A percentile compares a stretch with the other conserved stretches of the same genome.
phyloP scores from a whole-genome alignment of 1,140 invertebrate species.

The Bombus ignitus region DNA sequence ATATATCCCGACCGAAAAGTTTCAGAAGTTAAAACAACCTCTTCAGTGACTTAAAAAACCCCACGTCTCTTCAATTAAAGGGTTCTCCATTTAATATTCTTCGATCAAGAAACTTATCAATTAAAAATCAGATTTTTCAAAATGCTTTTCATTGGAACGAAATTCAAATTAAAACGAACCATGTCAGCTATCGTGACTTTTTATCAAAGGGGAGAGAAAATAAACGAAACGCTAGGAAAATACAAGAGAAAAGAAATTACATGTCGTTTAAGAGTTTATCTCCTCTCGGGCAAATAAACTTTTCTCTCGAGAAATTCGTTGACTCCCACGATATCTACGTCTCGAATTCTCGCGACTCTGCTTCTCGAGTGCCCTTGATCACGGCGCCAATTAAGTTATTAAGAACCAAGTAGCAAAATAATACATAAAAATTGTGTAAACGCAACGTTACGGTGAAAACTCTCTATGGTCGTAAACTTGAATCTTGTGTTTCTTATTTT shows the following conservation, averaged over 20 bases:
- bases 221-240: neutral
- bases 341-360: neutral
- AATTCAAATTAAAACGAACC: neutral
- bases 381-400: neutral
- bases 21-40: neutral
- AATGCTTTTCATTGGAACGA: neutral
- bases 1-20: neutral
- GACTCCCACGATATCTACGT: neutral
- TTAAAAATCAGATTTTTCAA: neutral
- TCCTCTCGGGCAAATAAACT: neutral
- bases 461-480: neutral
- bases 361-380: neutral
- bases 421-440: neutral
- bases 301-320: neutral
- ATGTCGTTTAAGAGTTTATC: neutral
- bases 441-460: neutral
- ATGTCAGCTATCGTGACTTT: neutral
- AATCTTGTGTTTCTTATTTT: neutral
- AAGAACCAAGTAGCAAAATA: neutral
- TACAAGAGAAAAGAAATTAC: neutral
- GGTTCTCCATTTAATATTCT: too few relatives aligned
- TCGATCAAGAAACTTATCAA: neutral
- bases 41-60: neutral
- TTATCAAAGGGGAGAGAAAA: neutral
- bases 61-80: too few relatives aligned